Conservation (phyloP, 2,888 invertebrate species). For the Serripes groenlandicus region DNA sequence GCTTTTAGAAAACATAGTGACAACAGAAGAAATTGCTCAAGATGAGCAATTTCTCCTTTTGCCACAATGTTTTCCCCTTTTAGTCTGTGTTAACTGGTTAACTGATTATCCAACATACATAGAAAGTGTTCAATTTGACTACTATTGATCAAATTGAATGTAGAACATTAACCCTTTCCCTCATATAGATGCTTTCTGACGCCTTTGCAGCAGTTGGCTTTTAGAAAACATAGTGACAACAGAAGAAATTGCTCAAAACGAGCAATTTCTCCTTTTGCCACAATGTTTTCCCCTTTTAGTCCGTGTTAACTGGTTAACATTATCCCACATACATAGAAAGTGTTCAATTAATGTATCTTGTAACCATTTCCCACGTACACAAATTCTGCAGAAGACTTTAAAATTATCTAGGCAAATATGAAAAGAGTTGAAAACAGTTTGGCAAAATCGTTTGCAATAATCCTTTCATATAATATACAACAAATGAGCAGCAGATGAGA, state of each 20-base stretch:
- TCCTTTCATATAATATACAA: no score
- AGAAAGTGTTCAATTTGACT: no score
- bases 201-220: background rate
- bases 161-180: background rate
- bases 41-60: background rate
- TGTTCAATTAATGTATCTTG: no score
- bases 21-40: background rate
- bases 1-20: background rate
- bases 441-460: no score
- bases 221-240: background rate
- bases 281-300: slow-evolving; percentile 3
- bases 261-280: slow-evolving; percentile 10
- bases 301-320: no score
- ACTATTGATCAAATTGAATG: no score
- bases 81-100: background rate
- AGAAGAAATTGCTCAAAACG: background rate
- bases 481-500: no score
- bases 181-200: background rate
- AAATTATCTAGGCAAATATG: no score
- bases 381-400: no score
- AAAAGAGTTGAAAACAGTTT: no score
- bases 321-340: no score
- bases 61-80: background rate
- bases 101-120: background rate
- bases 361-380: no score